Base-by-base conservation (phyloP, 1,140 invertebrate genomes). In the Intoshia linei region DNA sequence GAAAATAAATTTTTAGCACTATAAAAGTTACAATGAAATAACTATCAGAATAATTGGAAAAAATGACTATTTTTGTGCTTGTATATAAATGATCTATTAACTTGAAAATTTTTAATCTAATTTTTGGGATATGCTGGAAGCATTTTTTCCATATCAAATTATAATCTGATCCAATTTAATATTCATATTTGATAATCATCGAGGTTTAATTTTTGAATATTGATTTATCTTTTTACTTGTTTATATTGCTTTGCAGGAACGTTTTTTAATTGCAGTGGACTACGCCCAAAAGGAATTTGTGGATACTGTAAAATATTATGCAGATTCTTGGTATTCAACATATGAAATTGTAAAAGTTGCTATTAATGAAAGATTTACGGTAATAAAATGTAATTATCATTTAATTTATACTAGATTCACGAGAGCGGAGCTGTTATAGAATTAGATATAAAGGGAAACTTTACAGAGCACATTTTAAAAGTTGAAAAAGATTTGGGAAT, bases 261-360 rank as follows among this genome's bases (percentile, higher is more conserved):
- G 50, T 30, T 67, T 67, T 43, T 32, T 48, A 22, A 51, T 61
- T 54, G 87, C 84, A 1, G 68, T 84, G 59, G 50, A 65, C 33
- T 44, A 78, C 36, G 74, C 71, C 3, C 70, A 74, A 2, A 50
- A 57, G 21, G 83, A 92, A 57, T 87, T 95, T 52, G 40, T 64
- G 3, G 66, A 73, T 34, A 62, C 59, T 42, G 61, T 92, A 4
- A 50, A 69, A 4, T 68, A 69, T 53, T 66, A 68, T 30, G 63
- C 62, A 23, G 63, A 64, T 11, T 57, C 68, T 2, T 93, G 79
- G 81, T 63, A 73, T 43, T 75, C 76, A 17, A 79, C 76, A 0
- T 63, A 72, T 41, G 58, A 65, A 33, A 60, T 65, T 39, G 74
- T 93, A 0, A 59, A 66, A 38, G 49, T 65, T 15, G 68, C 75